Percentiles rank a stretch among this genome's conserved stretches.
phyloP scores from a whole-genome alignment of 2,888 invertebrate species.

The Eurytoma californica region DNA sequence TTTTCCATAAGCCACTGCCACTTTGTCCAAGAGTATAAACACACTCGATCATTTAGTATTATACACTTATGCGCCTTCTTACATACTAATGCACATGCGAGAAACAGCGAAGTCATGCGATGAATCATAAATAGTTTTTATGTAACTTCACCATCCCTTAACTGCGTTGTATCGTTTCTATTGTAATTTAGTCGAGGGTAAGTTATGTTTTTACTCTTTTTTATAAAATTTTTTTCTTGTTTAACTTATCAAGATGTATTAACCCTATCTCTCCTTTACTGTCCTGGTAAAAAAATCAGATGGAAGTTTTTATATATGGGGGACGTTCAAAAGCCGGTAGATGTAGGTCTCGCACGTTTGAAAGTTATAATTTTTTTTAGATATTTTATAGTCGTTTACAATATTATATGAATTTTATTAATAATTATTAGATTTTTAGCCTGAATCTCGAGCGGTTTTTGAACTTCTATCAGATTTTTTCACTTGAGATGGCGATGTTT shows the following conservation, averaged over 20 bases:
- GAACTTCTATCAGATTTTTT: conserved; percentile 43
- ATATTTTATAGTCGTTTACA: conserved; percentile 24
- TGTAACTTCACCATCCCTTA: conserved; percentile 38
- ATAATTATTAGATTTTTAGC: conserved; percentile 4
- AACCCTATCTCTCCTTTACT: conserved; percentile 38
- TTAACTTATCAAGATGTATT: conserved; percentile 44
- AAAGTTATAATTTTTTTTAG: conserved; percentile 21
- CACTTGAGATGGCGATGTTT: conserved; percentile 36
- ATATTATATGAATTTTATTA: conserved; percentile 15
- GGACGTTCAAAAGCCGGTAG: conserved; percentile 7
- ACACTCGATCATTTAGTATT: conserved; percentile 12
- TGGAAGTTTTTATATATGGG: conserved; percentile 29
- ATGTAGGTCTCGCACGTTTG: not conserved
- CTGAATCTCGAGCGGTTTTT: conserved; percentile 11
- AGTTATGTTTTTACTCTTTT: conserved; percentile 54
- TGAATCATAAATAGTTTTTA: conserved; percentile 49
- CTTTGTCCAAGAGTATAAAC: conserved; percentile 4
- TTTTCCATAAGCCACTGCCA: conserved; percentile 7
- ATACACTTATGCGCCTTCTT: conserved; percentile 5
- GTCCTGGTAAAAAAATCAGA: conserved; percentile 34
- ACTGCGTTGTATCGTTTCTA: conserved; percentile 52
- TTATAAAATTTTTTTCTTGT: conserved; percentile 51
- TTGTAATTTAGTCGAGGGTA: conserved; percentile 51
- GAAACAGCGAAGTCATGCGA: conserved; percentile 20
- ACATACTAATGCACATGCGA: conserved; percentile 27